phyloP scores from a whole-genome alignment of 2,797 vertebrate species.

The Cyclopterus lumpus region DNA sequence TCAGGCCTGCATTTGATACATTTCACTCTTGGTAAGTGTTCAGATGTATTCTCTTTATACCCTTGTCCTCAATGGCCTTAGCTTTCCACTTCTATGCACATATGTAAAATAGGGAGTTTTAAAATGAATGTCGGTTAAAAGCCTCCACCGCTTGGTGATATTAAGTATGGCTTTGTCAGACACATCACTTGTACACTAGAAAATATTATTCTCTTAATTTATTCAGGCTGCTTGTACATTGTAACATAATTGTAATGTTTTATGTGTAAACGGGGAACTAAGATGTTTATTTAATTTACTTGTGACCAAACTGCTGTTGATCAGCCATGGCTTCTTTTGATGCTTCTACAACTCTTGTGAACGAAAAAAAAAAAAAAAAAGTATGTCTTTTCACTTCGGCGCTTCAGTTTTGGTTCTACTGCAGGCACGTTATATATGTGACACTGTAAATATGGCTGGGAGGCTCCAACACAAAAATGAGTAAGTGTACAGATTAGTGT shows the following conservation, averaged over 20 bases:
- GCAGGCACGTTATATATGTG: slow-evolving; percentile 61
- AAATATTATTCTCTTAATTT: slow-evolving; percentile 79
- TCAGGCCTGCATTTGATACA: slow-evolving; percentile 27
- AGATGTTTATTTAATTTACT: slow-evolving; percentile 73
- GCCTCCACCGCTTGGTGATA: slow-evolving; percentile 74
- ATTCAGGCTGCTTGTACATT: slow-evolving; percentile 70
- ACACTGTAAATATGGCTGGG: slow-evolving; percentile 55
- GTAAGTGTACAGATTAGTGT: slow-evolving; percentile 70
- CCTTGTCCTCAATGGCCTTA: slow-evolving; percentile 77
- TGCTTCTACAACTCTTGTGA: slow-evolving; percentile 56
- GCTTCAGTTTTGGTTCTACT: slow-evolving; percentile 49
- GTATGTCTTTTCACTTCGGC: slow-evolving; percentile 49
- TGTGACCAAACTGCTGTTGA: slow-evolving; percentile 80
- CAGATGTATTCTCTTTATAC: slow-evolving; percentile 32
- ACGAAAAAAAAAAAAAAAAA: slow-evolving; percentile 23
- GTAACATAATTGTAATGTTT: slow-evolving; percentile 45
- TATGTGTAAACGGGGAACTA: slow-evolving; percentile 41
- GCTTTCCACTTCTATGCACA: slow-evolving; percentile 83
- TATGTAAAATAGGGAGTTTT: slow-evolving; percentile 64
- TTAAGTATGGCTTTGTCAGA: slow-evolving; percentile 66
- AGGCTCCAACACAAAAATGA: slow-evolving; percentile 34
- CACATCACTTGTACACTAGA: slow-evolving; percentile 68
- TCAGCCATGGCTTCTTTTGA: slow-evolving; percentile 73
- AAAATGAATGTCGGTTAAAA: slow-evolving; percentile 72
- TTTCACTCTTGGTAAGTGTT: slow-evolving; percentile 21